Evolutionary conservation across 2,113 vertebrate genomes (phyloP), one percentile per base, ranked within the genome.

Genomic region (Zosterops japonicus): DNA sequence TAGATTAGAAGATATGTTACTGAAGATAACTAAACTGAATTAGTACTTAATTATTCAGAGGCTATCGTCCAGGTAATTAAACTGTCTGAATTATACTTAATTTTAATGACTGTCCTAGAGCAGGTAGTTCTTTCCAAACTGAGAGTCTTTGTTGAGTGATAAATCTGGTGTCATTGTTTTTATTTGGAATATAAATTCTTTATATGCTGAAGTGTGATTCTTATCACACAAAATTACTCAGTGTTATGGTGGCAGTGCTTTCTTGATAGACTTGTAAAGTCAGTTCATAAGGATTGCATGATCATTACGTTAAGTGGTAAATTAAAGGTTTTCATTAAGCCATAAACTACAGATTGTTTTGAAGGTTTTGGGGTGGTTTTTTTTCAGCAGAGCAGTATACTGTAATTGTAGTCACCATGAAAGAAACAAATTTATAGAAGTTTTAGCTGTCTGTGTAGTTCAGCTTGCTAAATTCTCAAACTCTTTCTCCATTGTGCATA

Each of bases 291-390:
- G 52, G 69, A 52, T 46, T 77, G 22, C 24, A 8, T 55, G 36
- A 36, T 87, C 47, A 31, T 16, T 83, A 15, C 61, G 39, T 68
- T 42, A 83, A 81, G 31, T 83, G 83, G 46, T 81, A 96, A 94
- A 55, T 22, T 5, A 46, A 83, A 64, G 18, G 39, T 77, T 94
- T 53, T 70, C 83, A 91, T 95, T 97, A 97, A 94, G 50, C 39
- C 69, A 85, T 75, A 79, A 87, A 89, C 36, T 50, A 89, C 33
- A 94, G 57, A 87, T 77, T 81, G 47, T 90, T 96, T 96, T 91
- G 64, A 80, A 95, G 63, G 8, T 25, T 67, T 67, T 15, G 10
- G 14, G 28, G 9, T 36, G 12, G 11, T 39, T 2, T 12, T n/a
- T 68, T 95, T 78, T 80, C 89, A 41, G 42, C 44, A 94, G 75